Conservation (phyloP, 2,797 vertebrate genomes). For the Spinibarbus caldwelli region DNA sequence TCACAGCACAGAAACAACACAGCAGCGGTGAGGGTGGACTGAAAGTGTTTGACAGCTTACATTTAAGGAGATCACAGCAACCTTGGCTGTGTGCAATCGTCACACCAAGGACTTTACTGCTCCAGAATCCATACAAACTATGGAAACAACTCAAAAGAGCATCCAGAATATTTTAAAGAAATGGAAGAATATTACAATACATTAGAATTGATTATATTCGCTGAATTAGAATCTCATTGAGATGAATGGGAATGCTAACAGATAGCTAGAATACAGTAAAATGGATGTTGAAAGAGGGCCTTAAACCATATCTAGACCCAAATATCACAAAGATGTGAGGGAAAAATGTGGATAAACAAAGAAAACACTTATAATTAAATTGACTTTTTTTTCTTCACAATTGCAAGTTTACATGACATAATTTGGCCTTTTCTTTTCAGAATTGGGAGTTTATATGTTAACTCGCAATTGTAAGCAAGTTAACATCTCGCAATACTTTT, state of each 20-base stretch:
- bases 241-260: neutral
- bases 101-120: constrained; percentile 39
- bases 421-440: no score
- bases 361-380: no score
- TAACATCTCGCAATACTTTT: no score
- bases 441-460: no score
- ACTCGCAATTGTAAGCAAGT: no score
- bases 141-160: constrained; percentile 17
- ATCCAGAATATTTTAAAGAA: neutral
- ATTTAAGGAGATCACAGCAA: constrained; percentile 54
- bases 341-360: neutral
- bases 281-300: neutral
- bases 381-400: no score
- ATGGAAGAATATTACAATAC: neutral
- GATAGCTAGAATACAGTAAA: neutral
- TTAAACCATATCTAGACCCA: neutral
- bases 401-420: no score
- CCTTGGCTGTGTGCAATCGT: constrained; percentile 49
- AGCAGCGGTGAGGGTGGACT: constrained; percentile 22
- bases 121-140: constrained; percentile 31
- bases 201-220: neutral
- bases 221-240: neutral
- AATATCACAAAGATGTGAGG: neutral
- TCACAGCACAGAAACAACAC: constrained; percentile 22
- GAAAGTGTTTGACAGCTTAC: constrained; percentile 50